These are phyloP conservation scores for Megalops atlanticus DNA, from an alignment of 2,113 vertebrate genomes.

Conservation along the genomic window DNA sequence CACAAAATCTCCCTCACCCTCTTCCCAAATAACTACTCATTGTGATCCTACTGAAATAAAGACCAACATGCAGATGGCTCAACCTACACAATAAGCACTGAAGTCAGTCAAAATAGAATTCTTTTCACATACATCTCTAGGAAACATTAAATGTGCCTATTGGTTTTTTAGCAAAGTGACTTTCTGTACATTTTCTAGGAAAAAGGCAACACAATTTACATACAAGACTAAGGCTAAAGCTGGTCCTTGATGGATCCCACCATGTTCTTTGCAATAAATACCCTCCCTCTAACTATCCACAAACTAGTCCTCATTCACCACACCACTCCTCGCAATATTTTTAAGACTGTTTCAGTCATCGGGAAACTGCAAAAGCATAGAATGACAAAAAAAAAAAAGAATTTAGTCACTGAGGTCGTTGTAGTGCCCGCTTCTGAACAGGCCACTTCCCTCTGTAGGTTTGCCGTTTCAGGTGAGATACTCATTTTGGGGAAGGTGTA, in stretches of 20 bases:
- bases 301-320: conserved; percentile 19
- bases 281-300: conserved; percentile 10
- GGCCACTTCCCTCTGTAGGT: neutral
- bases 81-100: conserved; percentile 33
- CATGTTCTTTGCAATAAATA: conserved; percentile 31
- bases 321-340: conserved; percentile 5
- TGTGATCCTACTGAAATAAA: conserved; percentile 23
- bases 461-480: conserved; percentile 3
- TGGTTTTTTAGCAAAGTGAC: conserved; percentile 26
- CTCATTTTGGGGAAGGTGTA: neutral
- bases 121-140: conserved; percentile 28
- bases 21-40: conserved; percentile 15
- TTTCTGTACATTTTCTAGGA: conserved; percentile 25
- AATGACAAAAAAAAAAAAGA: conserved; percentile 17
- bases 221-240: conserved; percentile 24
- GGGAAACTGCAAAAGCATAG: conserved; percentile 12
- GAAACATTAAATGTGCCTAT: conserved; percentile 24
- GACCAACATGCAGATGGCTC: conserved; percentile 36
- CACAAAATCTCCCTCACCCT: conserved; percentile 7
- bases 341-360: conserved; percentile 8
- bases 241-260: conserved; percentile 26
- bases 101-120: conserved; percentile 28
- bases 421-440: neutral
- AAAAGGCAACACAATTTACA: conserved; percentile 17
- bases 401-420: neutral